Base-by-base conservation (phyloP, 2,888 invertebrate genomes). In the Trichogramma evanescens region DNA sequence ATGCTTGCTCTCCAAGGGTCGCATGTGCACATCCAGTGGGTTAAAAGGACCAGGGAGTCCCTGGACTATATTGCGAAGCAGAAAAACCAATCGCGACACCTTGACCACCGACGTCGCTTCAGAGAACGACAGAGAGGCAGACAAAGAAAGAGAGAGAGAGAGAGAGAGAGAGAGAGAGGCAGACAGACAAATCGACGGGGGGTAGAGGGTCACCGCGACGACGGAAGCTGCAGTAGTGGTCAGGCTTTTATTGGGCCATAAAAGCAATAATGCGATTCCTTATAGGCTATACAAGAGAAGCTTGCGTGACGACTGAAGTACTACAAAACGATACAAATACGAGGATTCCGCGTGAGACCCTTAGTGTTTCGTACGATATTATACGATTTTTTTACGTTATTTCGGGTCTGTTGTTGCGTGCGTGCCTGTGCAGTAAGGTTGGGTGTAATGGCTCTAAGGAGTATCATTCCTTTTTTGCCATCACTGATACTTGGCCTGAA, bases 71-170 rank as follows among this genome's bases (percentile, higher is more conserved):
- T 75, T 68, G 67, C 56, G 55, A 56, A 69, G 70, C 68, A 71
- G 75, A 75, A 76, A 76, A 76, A 75, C 75, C 76, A 76, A 77
- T 77, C 74, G 76, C 72, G 71, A 76, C 76, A 76, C 75, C 76
- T 75, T 67, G 68, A 69, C 69, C 68, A 65, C 66, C 68, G 70
- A 58, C 61, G 64, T 54, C 39, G 56, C 51, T 62, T 60, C 58
- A 56, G 59, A 61, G 60, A 57, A 59, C 59, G 56, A 59, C 54
- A 59, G 6, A 10, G 9, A 8, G 40, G 10, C 41, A 13, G 41
- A 5, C 13, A 45, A 39, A 50, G 44, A 54, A 55, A 26, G 61
- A 38, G 7, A 55, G 48, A 50, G 50, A 50, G 6, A 50, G 51
- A 46, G 62, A 54, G 63, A 51, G 52, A 56, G 57, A 59, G 59